These are phyloP conservation scores for Ennomos fuscantarius DNA, from an alignment of 2,888 invertebrate genomes.

Conservation along the genomic window DNA sequence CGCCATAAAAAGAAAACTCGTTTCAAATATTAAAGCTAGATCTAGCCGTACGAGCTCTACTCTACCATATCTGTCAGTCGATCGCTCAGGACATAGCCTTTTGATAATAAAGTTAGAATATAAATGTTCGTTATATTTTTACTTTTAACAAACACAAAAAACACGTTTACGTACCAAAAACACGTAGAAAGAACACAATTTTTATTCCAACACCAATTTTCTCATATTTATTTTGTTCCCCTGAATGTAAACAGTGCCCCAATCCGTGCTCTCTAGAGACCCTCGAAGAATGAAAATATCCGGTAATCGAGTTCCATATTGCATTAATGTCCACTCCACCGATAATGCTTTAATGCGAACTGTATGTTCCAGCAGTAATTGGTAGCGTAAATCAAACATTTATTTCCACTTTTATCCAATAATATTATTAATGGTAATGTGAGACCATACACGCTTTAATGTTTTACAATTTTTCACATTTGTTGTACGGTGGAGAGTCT, in stretches of 20 bases:
- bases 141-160: too few species aligned
- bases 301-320: background rate
- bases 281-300: conserved; percentile 1
- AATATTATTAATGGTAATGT: background rate
- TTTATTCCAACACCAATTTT: background rate
- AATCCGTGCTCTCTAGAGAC: conserved; percentile 10
- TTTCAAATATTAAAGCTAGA: too few species aligned
- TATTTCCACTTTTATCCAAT: background rate
- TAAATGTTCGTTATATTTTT: too few species aligned
- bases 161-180: too few species aligned
- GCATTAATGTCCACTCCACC: background rate
- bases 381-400: conserved; percentile 18
- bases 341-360: conserved; percentile 21
- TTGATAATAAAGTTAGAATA: too few species aligned
- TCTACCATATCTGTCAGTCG: too few species aligned
- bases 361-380: conserved; percentile 21
- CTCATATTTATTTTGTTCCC: conserved; percentile 5
- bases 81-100: too few species aligned
- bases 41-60: too few species aligned
- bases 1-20: too few species aligned
- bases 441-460: too few species aligned
- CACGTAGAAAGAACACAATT: conserved; percentile 1
- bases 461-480: too few species aligned
- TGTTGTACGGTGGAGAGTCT: too few species aligned
- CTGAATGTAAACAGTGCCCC: conserved; percentile 8